Evolutionary conservation across 2,797 vertebrate species (phyloP), one percentile per base, ranked within the genome.

Genomic region (Jordanella pulchra): DNA sequence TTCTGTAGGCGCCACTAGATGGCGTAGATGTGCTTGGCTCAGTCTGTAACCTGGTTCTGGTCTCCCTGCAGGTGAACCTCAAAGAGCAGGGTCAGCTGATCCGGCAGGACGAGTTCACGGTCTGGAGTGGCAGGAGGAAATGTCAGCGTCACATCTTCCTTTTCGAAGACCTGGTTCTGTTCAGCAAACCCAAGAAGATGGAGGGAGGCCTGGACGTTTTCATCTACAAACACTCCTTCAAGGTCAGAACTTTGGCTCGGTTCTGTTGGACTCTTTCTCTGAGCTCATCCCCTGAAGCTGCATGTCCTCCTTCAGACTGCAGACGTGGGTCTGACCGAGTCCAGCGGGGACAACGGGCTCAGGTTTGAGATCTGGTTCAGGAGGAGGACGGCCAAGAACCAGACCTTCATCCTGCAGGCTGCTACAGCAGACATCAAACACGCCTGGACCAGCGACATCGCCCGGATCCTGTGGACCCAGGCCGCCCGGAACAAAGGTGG

Each of bases 311-410:
- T 30, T 1, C 87, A 99, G 98, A 97, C 96, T 0, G 96, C 97
- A 6, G 98, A 99, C n/a, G 93, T 99, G 0, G 97, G 98, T 35
- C 94, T 99, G 89, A 99, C 98, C 0, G 97, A 99, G 90, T 97
- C 95, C 3, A 93, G 94, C 0, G 97, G 96, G 0, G 95, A 98
- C 61, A 94, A 89, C 0, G 95, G 95, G 39, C 90, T 97, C 72
- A 93, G 95, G 65, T 99, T 99, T 61, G 98, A 99, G 94, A 95
- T 99, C 88, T 99, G 98, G 98, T 99, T 99, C 92, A 93, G 98
- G 21, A 93, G 97, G 66, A 92, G 96, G 75, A 99, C 97, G 23
- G 94, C 96, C 71, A 95, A 92, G 76, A 97, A 94, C 0, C 97
- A 97, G 86, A 95, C 95, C 15, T 96, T 97, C 87, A 82, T 96